These are phyloP conservation scores for Adelosebastes latens DNA, from an alignment of 2,797 vertebrate genomes.

Conservation along the genomic window DNA sequence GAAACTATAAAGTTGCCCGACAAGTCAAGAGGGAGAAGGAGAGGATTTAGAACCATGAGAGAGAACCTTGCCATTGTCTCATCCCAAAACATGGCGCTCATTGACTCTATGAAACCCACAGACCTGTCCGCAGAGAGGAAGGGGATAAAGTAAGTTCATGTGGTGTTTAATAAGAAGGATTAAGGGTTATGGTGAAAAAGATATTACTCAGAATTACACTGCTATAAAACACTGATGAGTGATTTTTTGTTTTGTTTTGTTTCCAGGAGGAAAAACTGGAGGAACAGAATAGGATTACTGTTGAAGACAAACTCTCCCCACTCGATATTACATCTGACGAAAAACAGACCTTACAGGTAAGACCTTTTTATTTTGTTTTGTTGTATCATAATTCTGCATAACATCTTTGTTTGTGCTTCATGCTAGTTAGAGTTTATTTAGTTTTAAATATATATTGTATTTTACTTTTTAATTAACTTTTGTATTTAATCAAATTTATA, in stretches of 20 bases:
- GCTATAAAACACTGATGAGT: neutral
- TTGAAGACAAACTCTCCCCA: constrained; percentile 62
- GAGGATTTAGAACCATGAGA: constrained; percentile 60
- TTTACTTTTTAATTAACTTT: neutral
- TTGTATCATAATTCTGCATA: neutral
- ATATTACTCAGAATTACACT: neutral
- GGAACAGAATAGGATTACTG: constrained; percentile 66
- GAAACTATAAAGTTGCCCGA: constrained; percentile 71
- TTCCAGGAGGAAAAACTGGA: constrained; percentile 78
- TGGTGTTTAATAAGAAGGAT: neutral
- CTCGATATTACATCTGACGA: constrained; percentile 10
- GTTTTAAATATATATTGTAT: neutral
- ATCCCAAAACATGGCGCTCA: constrained; percentile 51
- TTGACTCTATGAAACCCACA: constrained; percentile 35
- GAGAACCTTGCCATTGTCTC: constrained; percentile 11
- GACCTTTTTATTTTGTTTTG: neutral
- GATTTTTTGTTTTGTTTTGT: neutral
- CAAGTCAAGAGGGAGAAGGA: constrained; percentile 53
- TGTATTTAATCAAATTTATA: neutral
- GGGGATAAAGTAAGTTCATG: constrained; percentile 61
- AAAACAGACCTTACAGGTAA: constrained; percentile 67
- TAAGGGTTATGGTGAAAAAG: neutral
- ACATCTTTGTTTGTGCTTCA: neutral
- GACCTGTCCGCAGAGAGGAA: constrained; percentile 57
- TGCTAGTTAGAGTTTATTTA: neutral